These are phyloP conservation scores for Prenolepis imparis DNA, from an alignment of 2,888 invertebrate species.

Conservation along the genomic window DNA sequence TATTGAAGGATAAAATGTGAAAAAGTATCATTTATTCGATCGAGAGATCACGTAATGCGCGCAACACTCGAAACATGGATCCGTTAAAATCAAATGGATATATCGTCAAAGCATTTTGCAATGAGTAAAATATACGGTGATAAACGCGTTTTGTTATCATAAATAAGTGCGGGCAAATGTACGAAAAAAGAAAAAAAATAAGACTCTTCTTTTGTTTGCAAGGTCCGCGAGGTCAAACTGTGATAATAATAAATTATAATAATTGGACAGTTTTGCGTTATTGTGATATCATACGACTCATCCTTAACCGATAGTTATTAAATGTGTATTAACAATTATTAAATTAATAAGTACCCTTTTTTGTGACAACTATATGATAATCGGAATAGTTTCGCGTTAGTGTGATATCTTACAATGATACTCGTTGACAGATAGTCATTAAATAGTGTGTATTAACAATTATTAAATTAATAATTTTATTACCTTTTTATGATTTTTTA, in stretches of 20 bases:
- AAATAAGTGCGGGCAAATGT: not conserved
- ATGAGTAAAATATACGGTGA: slow-evolving; percentile 10
- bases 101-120: not conserved
- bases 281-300: no score
- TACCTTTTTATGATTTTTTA: not conserved
- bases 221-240: not conserved
- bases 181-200: not conserved
- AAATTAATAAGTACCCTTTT: no score
- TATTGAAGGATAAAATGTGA: not conserved
- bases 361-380: not conserved
- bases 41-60: not conserved
- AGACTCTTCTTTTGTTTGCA: not conserved
- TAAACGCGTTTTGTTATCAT: not conserved
- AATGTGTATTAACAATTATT: no score
- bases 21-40: not conserved
- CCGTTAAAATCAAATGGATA: not conserved
- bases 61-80: not conserved
- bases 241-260: no score
- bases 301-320: no score
- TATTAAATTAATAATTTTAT: not conserved
- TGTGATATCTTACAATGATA: not conserved
- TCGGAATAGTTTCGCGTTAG: not conserved
- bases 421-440: not conserved
- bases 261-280: no score
- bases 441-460: not conserved